Evolutionary conservation across 2,113 vertebrate species (phyloP).

Genomic region (Vimba vimba): DNA sequence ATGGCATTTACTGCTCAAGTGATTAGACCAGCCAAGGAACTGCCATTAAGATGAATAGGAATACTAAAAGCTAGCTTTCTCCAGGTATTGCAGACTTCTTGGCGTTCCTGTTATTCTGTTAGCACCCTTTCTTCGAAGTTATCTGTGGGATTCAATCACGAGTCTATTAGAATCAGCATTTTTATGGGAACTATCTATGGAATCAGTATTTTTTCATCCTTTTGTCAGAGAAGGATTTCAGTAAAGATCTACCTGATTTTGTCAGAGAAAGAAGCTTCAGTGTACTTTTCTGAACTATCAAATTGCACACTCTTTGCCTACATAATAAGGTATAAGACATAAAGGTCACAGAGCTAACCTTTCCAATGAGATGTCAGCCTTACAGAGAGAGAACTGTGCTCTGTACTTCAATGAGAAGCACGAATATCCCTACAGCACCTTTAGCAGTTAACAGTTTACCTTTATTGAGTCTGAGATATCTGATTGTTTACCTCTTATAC

Average conservation of each 20-base stretch:
- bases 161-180: too few relatives aligned
- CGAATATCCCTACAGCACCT: slow-evolving; percentile 51
- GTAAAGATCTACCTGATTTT: slow-evolving; percentile 8
- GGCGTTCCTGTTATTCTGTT: background rate
- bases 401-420: slow-evolving; percentile 7
- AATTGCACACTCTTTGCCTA: background rate
- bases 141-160: background rate
- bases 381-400: slow-evolving; percentile 17
- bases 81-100: slow-evolving; percentile 2
- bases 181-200: too few relatives aligned
- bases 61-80: slow-evolving; percentile 10
- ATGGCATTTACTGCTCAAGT: slow-evolving; percentile 19
- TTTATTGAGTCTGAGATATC: slow-evolving; percentile 61
- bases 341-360: slow-evolving; percentile 41
- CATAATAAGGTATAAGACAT: slow-evolving; percentile 17
- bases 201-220: background rate
- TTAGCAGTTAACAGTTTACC: slow-evolving; percentile 57
- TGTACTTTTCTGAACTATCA: slow-evolving; percentile 11
- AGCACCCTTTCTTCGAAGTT: background rate
- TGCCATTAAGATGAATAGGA: slow-evolving; percentile 15
- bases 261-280: slow-evolving; percentile 3
- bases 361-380: slow-evolving; percentile 32
- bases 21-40: slow-evolving; percentile 18
- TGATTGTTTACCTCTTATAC: slow-evolving; percentile 61
- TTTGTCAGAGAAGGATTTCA: background rate